Percentiles rank a stretch among this genome's conserved stretches.
Conservation (phyloP, 2,113 vertebrate genomes). For the Ameiurus melas region DNA sequence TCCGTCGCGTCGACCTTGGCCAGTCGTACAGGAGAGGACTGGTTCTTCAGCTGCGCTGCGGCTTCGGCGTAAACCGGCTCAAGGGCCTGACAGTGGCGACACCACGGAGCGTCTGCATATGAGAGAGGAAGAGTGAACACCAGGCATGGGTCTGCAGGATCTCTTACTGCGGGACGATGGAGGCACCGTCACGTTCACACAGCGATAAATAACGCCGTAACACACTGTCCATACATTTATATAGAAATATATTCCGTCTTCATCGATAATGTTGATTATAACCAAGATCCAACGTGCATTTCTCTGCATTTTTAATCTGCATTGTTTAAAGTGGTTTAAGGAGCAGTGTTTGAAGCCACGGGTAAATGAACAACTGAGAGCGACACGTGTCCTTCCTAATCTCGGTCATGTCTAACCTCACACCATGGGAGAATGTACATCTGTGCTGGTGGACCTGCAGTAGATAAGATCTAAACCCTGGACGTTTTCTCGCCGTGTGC, state of each 20-base stretch:
- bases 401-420: neutral
- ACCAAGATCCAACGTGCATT: no score
- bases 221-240: neutral
- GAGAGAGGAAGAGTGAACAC: neutral
- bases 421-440: neutral
- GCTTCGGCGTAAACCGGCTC: slow-evolving; percentile 80
- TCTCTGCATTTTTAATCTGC: neutral
- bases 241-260: neutral
- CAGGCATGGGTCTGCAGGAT: neutral
- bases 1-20: slow-evolving; percentile 81
- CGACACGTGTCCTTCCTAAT: neutral
- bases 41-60: slow-evolving; percentile 70
- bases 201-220: neutral
- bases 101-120: slow-evolving; percentile 85
- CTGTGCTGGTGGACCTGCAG: neutral
- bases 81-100: slow-evolving; percentile 80
- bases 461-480: neutral
- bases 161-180: neutral
- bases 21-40: slow-evolving; percentile 64
- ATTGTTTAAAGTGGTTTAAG: neutral
- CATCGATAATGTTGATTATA: neutral
- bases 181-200: neutral
- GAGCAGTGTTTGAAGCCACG: neutral
- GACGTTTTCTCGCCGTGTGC: neutral
- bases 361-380: neutral